Conservation (phyloP, 2,888 invertebrate species). For the Clistopyga incitator region DNA sequence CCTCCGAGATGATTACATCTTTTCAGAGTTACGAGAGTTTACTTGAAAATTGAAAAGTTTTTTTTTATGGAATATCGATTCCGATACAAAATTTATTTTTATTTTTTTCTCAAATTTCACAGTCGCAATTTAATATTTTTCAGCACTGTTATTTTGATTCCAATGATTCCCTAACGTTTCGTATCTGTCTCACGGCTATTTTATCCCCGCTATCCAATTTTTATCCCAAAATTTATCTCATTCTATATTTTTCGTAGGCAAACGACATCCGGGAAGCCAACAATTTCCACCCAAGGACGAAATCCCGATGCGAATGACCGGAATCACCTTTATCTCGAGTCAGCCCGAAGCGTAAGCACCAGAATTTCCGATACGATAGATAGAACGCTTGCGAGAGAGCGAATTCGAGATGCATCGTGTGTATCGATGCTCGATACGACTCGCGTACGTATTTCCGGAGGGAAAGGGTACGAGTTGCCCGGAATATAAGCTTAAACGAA, state of each 20-base stretch:
- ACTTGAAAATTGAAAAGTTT: too few species aligned
- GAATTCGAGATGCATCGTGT: slow-evolving; percentile 38
- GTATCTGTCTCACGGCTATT: not conserved
- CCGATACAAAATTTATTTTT: too few species aligned
- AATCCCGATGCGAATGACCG: slow-evolving; percentile 40
- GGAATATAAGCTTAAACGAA: slow-evolving; percentile 57
- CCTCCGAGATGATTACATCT: too few species aligned
- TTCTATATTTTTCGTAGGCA: not conserved
- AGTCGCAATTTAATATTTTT: too few species aligned
- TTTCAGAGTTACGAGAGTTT: too few species aligned
- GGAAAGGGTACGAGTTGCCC: slow-evolving; percentile 41
- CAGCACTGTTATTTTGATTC: not conserved
- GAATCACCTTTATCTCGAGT: slow-evolving; percentile 32
- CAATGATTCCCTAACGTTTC: slow-evolving; percentile 12
- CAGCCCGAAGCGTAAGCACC: not conserved
- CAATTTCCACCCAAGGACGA: slow-evolving; percentile 8
- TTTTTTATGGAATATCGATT: too few species aligned
- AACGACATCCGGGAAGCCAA: slow-evolving; percentile 23
- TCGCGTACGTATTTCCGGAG: slow-evolving; percentile 69
- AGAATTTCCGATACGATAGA: slow-evolving; percentile 33
- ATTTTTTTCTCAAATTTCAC: too few species aligned
- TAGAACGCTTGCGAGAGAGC: slow-evolving; percentile 39
- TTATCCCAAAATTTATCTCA: not conserved
- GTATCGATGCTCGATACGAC: slow-evolving; percentile 69
- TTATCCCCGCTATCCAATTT: slow-evolving; percentile 11